Evolutionary conservation across 30 jellyfish, hydroid and myxozoan species (phyloP), one percentile per base, ranked within the genome.

Genomic region (Nemopilema nomurai): DNA sequence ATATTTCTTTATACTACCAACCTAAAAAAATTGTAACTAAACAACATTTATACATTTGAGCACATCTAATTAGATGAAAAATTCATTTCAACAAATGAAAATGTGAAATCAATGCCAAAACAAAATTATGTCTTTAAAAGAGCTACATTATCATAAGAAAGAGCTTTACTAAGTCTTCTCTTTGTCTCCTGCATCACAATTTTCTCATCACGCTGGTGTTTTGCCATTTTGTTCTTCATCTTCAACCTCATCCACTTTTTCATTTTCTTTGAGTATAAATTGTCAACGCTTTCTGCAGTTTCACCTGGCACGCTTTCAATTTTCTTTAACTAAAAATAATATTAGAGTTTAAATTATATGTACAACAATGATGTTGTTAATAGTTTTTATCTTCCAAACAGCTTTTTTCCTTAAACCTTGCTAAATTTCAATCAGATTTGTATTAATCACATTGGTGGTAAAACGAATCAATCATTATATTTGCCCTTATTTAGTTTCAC

Each of bases 191-290:
- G 91, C 28, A 20, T 16, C 28, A 63, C 25, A 76, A n/a, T 52
- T 8, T 53, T 25, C 26, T 26, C 80, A 20, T 83, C 29, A 29
- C 79, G 77, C 81, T 87, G 41, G 21, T 29, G 13, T 32, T 65
- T 77, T 66, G 62, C 80, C 8, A 70, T 22, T 4, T 68, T 49
- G 18, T 87, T 68, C 74, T 33, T 67, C 67, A 83, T 22, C 76
- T 83, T 83, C 66, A 29, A 70, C 86, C 69, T 79, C 69, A 49
- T 76, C 96, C 96, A 87, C 52, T 69, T 69, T 65, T 66, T 70
- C 86, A 87, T 52, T 33, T 87, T 83, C 22, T 41, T 41, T n/a
- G 71, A 41, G 67, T 83, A 62, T 20, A 62, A 13, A 21, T 74
- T 71, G 18, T 83, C 77, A 4, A 83, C 16, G n/a, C 74, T 86